These are phyloP conservation scores for Cephalophus harveyi DNA, from an alignment of 2,113 vertebrate genomes.

Conservation along the genomic window DNA sequence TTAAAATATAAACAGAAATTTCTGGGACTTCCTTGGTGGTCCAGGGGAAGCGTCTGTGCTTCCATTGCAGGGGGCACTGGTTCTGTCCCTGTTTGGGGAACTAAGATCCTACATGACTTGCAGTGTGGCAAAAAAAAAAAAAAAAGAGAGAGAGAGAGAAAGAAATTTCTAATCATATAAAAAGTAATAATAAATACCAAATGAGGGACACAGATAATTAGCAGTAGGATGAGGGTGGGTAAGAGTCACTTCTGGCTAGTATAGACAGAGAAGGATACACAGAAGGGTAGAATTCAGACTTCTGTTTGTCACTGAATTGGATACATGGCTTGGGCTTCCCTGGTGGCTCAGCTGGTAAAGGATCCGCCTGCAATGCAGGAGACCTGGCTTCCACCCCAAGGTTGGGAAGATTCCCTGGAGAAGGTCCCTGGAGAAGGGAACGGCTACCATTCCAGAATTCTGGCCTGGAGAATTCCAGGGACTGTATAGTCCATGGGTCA, in stretches of 20 bases:
- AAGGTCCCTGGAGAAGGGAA: not conserved
- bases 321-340: not conserved
- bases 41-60: not conserved
- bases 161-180: not conserved
- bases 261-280: not conserved
- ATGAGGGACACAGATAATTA: not conserved
- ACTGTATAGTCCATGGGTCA: not conserved
- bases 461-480: not conserved
- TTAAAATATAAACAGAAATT: not conserved
- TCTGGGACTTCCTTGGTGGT: not conserved
- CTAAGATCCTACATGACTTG: not conserved
- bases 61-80: not conserved
- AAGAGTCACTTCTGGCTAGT: not conserved
- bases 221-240: not conserved
- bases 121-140: not conserved
- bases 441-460: not conserved
- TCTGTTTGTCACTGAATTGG: not conserved
- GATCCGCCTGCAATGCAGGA: accelerated
- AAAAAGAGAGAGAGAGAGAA: not conserved
- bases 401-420: not conserved
- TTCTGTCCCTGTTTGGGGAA: not conserved
- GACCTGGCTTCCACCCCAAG: not conserved
- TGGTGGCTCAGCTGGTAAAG: not conserved
- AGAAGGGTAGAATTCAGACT: not conserved
- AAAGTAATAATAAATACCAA: not conserved